These are phyloP conservation scores for Sphaerophoria rueppellii DNA, from an alignment of 2,888 invertebrate species.

Conservation along the genomic window DNA sequence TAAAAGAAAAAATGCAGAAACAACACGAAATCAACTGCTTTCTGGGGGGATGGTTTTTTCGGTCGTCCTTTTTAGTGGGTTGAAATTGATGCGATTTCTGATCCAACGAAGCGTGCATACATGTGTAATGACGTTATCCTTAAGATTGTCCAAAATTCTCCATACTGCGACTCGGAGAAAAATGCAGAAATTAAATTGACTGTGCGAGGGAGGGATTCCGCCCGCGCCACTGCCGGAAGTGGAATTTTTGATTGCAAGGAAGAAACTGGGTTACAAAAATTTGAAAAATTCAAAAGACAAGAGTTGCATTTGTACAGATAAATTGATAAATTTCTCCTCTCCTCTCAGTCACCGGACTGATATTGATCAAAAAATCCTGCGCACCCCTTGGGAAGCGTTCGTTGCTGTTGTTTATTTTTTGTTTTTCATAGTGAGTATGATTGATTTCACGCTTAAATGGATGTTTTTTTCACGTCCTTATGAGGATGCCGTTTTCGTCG, in stretches of 20 bases:
- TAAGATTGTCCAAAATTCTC: slow-evolving; percentile 51
- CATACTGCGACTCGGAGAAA: neutral
- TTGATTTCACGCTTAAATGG: slow-evolving; percentile 70
- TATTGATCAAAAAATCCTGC: neutral
- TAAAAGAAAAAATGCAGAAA: slow-evolving; percentile 60
- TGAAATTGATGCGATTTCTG: slow-evolving; percentile 64
- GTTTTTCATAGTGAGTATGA: slow-evolving; percentile 64
- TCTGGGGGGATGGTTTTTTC: slow-evolving; percentile 6
- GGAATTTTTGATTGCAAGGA: slow-evolving; percentile 40
- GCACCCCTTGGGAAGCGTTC: slow-evolving; percentile 1
- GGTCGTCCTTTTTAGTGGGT: neutral
- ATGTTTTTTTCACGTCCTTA: slow-evolving; percentile 35
- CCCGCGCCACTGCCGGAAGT: neutral
- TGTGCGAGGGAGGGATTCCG: neutral
- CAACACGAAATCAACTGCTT: slow-evolving; percentile 63
- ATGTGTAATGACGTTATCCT: slow-evolving; percentile 69
- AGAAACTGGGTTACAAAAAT: too few relatives aligned
- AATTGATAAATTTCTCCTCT: too few relatives aligned
- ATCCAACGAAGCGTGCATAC: slow-evolving; percentile 64
- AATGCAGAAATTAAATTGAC: neutral
- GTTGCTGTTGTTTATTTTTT: neutral
- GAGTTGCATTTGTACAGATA: too few relatives aligned
- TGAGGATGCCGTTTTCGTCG: slow-evolving; percentile 52
- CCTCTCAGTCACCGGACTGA: too few relatives aligned
- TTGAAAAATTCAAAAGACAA: too few relatives aligned